Conservation (phyloP, 2,888 invertebrate species). For the Ornithoptera alexandrae region DNA sequence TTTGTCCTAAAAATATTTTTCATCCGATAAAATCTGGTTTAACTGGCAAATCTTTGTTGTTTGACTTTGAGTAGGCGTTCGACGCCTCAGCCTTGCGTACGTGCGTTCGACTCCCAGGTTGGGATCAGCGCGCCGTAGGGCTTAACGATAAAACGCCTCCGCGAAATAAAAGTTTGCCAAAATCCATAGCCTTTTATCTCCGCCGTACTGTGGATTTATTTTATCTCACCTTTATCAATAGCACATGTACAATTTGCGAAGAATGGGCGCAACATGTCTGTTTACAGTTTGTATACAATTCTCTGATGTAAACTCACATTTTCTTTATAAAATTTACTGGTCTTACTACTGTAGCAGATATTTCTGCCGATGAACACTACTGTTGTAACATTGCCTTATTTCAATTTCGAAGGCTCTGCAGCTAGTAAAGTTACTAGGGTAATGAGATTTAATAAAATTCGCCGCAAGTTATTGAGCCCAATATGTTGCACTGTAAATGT, state of each 20-base stretch:
- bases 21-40: background rate
- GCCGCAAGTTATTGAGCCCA: no score
- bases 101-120: slow-evolving; percentile 44
- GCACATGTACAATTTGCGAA: slow-evolving; percentile 33
- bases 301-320: background rate
- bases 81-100: slow-evolving; percentile 36
- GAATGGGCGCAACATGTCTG: background rate
- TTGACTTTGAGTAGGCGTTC: slow-evolving; percentile 44
- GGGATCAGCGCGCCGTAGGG: slow-evolving; percentile 53
- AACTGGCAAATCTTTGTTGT: slow-evolving; percentile 22
- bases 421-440: no score
- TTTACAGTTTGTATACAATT: background rate
- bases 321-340: no score
- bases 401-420: no score
- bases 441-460: no score
- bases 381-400: no score
- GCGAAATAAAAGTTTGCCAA: slow-evolving; percentile 36
- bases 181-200: slow-evolving; percentile 36
- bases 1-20: background rate
- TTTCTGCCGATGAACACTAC: no score
- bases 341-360: no score
- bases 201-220: slow-evolving; percentile 38
- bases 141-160: slow-evolving; percentile 54
- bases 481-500: no score
- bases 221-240: slow-evolving; percentile 47